These are phyloP conservation scores for Vanessa atalanta DNA, from an alignment of 1,140 invertebrate species.

Conservation along the genomic window DNA sequence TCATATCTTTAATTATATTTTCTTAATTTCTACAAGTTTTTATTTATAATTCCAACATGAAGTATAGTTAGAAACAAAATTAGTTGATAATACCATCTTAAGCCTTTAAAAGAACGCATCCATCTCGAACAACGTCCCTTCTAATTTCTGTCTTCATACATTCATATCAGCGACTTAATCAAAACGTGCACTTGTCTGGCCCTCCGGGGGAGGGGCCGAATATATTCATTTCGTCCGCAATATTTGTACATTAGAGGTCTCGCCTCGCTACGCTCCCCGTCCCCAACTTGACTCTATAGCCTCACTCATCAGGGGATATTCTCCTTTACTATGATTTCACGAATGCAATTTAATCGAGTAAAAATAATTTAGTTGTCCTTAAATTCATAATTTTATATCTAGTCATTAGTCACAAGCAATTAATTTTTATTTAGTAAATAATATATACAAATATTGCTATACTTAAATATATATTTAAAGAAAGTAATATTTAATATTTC, in stretches of 20 bases:
- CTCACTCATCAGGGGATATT: constrained; percentile 11
- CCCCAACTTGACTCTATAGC: constrained; percentile 57
- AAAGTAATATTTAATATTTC: no score
- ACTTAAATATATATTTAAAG: no score
- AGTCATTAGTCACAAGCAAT: no score
- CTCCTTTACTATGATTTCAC: constrained; percentile 21
- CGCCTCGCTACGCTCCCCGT: constrained; percentile 62
- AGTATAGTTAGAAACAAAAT: background rate
- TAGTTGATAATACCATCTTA: background rate
- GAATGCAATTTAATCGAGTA: background rate
- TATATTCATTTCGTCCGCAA: constrained; percentile 80
- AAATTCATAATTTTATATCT: no score
- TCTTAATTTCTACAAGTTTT: no score
- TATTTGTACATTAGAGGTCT: constrained; percentile 81
- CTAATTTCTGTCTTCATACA: constrained; percentile 56
- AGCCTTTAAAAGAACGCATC: constrained; percentile 26
- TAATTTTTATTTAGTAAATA: no score
- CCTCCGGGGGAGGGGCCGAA: constrained; percentile 54
- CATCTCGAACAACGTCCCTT: constrained; percentile 41
- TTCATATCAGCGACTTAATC: constrained; percentile 75
- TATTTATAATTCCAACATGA: background rate
- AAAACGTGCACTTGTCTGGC: constrained; percentile 68
- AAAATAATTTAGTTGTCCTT: no score
- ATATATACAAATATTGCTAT: no score
- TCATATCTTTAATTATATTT: no score